Conservation (phyloP, 2,797 vertebrate species). For the Eptatretus atami region DNA sequence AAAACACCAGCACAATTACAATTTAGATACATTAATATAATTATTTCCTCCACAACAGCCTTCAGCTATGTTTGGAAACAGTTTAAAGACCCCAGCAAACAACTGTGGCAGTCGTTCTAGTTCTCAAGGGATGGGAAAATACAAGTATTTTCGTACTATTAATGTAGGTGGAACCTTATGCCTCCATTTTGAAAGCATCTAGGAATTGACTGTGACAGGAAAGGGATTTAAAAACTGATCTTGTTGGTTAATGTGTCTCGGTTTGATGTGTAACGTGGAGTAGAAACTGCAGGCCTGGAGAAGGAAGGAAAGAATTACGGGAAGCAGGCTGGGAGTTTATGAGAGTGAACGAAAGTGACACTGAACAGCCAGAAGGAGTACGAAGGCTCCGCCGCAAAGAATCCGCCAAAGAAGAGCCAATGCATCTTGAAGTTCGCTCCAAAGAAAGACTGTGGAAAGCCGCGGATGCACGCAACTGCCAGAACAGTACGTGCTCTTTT, state of each 20-base stretch:
- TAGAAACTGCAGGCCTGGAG: constrained; percentile 51
- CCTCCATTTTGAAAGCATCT: neutral
- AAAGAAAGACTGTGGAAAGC: constrained; percentile 35
- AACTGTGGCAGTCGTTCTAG: too few species aligned
- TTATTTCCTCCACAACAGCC: too few species aligned
- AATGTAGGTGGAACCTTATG: too few species aligned
- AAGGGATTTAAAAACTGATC: constrained; percentile 1
- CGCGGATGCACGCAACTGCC: constrained; percentile 54
- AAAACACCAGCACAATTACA: too few species aligned
- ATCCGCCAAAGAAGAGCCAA: constrained; percentile 54
- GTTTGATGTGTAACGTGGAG: neutral
- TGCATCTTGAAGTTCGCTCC: constrained; percentile 35
- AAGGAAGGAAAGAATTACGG: constrained; percentile 52
- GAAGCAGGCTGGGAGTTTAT: constrained; percentile 56
- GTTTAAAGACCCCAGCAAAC: too few species aligned
- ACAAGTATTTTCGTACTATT: too few species aligned
- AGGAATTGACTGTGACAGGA: neutral
- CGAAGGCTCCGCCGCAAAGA: constrained; percentile 31
- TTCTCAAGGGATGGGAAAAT: too few species aligned
- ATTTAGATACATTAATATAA: too few species aligned
- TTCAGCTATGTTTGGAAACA: too few species aligned
- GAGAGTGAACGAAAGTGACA: constrained; percentile 58
- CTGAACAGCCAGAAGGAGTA: constrained; percentile 73
- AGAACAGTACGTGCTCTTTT: constrained; percentile 23
- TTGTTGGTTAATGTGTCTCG: too few species aligned